Evolutionary conservation across 2,888 invertebrate species (phyloP).

Genomic region (Drosophila anomalata): DNA sequence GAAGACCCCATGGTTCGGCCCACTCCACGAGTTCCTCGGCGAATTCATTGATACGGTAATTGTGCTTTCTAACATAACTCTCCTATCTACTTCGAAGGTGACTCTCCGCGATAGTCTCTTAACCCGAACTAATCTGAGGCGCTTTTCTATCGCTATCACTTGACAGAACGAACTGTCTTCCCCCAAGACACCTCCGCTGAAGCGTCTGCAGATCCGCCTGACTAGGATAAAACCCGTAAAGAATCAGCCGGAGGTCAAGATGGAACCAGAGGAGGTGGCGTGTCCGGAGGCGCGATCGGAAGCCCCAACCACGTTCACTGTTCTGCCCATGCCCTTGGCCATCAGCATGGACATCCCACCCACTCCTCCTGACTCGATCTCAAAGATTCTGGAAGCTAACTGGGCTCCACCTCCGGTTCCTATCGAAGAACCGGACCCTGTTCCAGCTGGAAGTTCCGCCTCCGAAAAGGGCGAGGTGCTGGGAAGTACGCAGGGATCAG

Average conservation of each 20-base stretch:
- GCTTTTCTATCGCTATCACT: background rate
- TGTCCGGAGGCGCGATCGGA: background rate
- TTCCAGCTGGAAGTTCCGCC: slow-evolving; percentile 10
- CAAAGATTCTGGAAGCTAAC: slow-evolving; percentile 7
- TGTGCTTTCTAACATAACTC: background rate
- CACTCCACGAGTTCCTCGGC: slow-evolving; percentile 54
- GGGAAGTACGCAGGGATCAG: background rate
- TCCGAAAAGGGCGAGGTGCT: slow-evolving; percentile 17
- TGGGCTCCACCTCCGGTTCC: slow-evolving; percentile 3
- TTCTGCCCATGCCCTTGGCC: slow-evolving; percentile 22
- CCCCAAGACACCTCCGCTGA: slow-evolving; percentile 23
- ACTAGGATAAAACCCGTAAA: slow-evolving; percentile 51
- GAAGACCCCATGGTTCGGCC: slow-evolving; percentile 57
- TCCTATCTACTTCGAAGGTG: background rate
- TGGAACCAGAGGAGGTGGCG: slow-evolving; percentile 20
- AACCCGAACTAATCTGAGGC: background rate
- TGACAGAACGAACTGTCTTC: slow-evolving; percentile 11
- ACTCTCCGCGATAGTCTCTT: background rate
- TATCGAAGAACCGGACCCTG: background rate
- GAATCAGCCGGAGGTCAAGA: slow-evolving; percentile 23
- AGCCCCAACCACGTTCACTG: slow-evolving; percentile 17
- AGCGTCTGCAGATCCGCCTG: slow-evolving; percentile 54
- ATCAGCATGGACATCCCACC: slow-evolving; percentile 17
- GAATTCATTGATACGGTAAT: slow-evolving; percentile 56
- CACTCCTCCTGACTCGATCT: slow-evolving; percentile 29